Base-by-base conservation (phyloP, 2,113 vertebrate species). In the Brachyistius frenatus region DNA sequence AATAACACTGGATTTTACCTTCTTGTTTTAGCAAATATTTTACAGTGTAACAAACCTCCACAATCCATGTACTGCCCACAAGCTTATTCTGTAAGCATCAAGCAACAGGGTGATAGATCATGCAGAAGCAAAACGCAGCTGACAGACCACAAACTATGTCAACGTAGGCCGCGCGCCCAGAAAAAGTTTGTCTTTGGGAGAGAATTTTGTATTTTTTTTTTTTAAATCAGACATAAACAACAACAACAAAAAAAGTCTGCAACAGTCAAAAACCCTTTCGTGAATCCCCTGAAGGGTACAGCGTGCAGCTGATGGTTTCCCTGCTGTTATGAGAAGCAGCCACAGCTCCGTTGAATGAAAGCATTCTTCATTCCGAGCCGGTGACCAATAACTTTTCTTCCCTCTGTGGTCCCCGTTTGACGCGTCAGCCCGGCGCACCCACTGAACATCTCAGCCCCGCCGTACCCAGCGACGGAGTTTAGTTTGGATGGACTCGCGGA, bases 351-450 rank as follows among this genome's bases (percentile, higher is more conserved):
- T 44, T 89, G 86, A 90, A 89, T 90, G 85, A 88, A 79, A 68
- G 80, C 88, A 55, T 89, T 89, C 81, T 88, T 87, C 86, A 57
- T 56, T 80, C 86, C 78, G 33, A 23, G 73, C 56, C 33, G 71
- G 15, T 60, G 77, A 86, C 85, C 84, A 90, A 85, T 84, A 83
- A 79, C 66, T 73, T 85, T 11, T 54, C 78, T 55, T 46, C 78
- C 52, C 33, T 33, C 80, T 31, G 72, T 46, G 80, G 77, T 85
- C 23, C 68, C 5, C 1, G 70, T 54, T 57, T 76, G 87, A 89
- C 85, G 87, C 87, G 91, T 88, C 86, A 80, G 61, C 52, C 73
- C 30, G 89, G 73, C 91, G 86, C 86, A 58, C 86, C 90, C 89
- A 83, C 87, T 2, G 65, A 73, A 56, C 83, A 60, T 60, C 78